Evolutionary conservation across 1,140 invertebrate species (phyloP), one percentile per base, ranked within the genome.

Genomic region (Eumaeus atala): DNA sequence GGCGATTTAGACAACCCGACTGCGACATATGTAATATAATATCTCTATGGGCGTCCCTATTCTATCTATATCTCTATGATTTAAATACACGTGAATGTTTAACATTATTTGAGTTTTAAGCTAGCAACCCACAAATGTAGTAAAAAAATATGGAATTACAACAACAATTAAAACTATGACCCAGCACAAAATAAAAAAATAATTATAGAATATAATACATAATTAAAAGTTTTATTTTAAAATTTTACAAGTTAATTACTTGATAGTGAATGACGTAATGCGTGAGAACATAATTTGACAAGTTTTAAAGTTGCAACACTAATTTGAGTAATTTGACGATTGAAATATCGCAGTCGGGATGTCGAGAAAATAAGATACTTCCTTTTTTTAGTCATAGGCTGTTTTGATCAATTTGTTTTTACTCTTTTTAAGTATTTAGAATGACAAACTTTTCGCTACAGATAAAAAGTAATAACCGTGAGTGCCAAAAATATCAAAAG

Each of bases 351-450:
- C 63, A 58, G 66, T 72, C 64, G 68, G 53, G 68, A 70, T 67
- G 64, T 70, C 64, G 74, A 77, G 77, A 80, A 81, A 80, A 72
- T 81, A 67, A 74, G 66, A 33, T 33, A 44, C 17, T 47, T 35
- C n/a, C 18, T 33, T 44, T 42, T 42, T 33, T 42, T 72, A 33
- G 14, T 40, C 14, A 9, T 14, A 44, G 16, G 16, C 40, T 16
- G 40, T 44, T 9, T 14, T 16, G 40, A 16, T 44, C 12, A 0
- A 44, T 44, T 44, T 17, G 38, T 17, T 44, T 14, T 28, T 28
- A 28, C 21, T 28, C 21, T 28, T 28, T 28, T 28, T 28, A 28
- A 28, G 21, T 28, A 3, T 28, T 44, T 44, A 44, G 40, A 44
- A 44, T 44, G 66, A 21, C 54, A 56, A 57, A 54, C 40, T 50